phyloP scores from a whole-genome alignment of 2,888 invertebrate genomes.

The Lacanobia oleracea region DNA sequence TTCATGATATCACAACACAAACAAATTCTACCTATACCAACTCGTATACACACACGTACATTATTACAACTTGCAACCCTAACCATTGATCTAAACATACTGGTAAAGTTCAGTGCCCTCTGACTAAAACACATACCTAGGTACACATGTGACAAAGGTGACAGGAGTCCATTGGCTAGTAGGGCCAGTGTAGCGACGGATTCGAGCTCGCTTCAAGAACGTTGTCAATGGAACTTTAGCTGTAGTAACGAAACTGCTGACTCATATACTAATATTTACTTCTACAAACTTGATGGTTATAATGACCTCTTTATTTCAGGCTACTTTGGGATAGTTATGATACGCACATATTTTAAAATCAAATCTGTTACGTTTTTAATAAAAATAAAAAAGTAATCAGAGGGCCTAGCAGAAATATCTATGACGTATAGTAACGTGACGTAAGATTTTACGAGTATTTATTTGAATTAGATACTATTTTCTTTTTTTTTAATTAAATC shows the following conservation, averaged over 20 bases:
- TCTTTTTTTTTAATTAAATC: no score
- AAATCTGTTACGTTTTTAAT: neutral
- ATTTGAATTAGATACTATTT: no score
- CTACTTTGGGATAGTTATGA: no score
- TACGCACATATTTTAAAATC: no score
- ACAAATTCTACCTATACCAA: neutral
- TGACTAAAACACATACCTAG: slow-evolving; percentile 7
- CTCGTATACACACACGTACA: neutral
- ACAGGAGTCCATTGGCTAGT: slow-evolving; percentile 17
- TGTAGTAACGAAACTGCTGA: neutral
- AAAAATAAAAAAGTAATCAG: no score
- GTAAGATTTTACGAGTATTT: no score
- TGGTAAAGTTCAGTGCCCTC: slow-evolving; percentile 30
- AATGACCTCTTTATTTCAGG: no score
- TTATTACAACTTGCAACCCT: neutral
- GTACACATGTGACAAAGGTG: slow-evolving; percentile 25
- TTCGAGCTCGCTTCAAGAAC: slow-evolving; percentile 31
- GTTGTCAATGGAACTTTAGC: slow-evolving; percentile 6
- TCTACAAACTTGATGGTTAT: no score
- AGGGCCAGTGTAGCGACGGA: slow-evolving; percentile 23
- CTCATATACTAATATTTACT: no score
- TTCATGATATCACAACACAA: neutral
- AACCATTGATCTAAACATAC: slow-evolving; percentile 25
- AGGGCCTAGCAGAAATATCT: no score
- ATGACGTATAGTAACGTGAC: no score